Evolutionary conservation across 2,113 vertebrate species (phyloP).

Genomic region (Saccopteryx bilineata): DNA sequence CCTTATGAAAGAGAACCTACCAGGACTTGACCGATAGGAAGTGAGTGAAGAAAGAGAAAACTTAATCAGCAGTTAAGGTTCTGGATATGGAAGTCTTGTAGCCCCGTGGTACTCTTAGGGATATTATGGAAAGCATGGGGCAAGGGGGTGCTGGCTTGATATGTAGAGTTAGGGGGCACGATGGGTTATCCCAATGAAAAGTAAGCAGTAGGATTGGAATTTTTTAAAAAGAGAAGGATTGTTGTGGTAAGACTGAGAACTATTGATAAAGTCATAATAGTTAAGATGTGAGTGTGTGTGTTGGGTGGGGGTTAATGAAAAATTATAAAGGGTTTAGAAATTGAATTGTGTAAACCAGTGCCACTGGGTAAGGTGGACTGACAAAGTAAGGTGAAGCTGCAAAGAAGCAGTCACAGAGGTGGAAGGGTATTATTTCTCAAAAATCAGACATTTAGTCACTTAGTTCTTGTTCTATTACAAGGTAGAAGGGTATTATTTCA

Average conservation of each 20-base stretch:
- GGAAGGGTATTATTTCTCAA: neutral
- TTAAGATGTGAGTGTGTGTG: neutral
- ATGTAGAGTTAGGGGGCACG: neutral
- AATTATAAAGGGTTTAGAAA: neutral
- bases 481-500: neutral
- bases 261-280: neutral
- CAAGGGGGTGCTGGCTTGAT: neutral
- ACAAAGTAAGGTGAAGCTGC: neutral
- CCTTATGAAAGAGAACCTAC: neutral
- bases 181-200: neutral
- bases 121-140: neutral
- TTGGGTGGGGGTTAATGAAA: neutral
- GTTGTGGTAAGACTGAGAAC: neutral
- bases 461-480: neutral
- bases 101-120: neutral
- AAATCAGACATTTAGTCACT: neutral
- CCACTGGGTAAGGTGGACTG: neutral
- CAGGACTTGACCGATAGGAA: neutral
- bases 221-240: neutral
- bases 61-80: neutral
- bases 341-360: neutral
- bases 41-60: constrained; percentile 11
- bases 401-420: neutral
- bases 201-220: neutral
- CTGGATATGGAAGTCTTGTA: neutral